Conservation (phyloP, 35 echinoderm and acorn worm genomes). For the Apostichopus californicus region DNA sequence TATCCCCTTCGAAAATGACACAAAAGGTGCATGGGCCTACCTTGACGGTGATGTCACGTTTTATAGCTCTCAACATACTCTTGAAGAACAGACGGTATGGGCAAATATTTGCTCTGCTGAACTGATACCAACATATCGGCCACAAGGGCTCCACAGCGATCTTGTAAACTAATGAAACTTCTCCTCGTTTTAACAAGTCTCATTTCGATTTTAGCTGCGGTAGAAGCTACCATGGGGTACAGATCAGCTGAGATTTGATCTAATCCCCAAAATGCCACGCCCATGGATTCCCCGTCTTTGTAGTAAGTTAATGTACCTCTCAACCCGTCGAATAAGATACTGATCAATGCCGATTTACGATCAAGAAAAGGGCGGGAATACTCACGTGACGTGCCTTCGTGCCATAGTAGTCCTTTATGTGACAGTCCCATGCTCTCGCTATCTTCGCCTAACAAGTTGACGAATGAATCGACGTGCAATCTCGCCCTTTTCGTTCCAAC, state of each 20-base stretch:
- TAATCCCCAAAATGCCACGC: conserved; percentile 81
- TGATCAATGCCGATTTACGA: conserved; percentile 66
- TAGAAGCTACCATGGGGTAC: conserved; percentile 84
- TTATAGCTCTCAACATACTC: conserved; percentile 17
- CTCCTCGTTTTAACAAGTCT: conserved; percentile 39
- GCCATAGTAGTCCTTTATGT: conserved; percentile 88
- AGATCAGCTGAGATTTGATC: conserved; percentile 52
- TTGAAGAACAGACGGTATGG: conserved; percentile 24
- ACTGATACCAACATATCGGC: conserved; percentile 32
- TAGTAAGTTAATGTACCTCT: conserved; percentile 82
- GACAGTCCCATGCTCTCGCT: conserved; percentile 86
- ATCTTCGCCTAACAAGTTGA: conserved; percentile 86
- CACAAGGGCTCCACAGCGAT: conserved; percentile 77
- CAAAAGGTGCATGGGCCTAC: background rate
- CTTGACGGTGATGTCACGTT: conserved; percentile 13
- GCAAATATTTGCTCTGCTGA: background rate
- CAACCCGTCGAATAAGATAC: conserved; percentile 77
- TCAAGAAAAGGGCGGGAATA: conserved; percentile 84
- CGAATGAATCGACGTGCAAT: conserved; percentile 79
- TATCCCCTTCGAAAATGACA: background rate
- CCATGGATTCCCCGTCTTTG: conserved; percentile 77
- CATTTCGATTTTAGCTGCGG: conserved; percentile 95
- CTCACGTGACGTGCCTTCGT: conserved; percentile 59
- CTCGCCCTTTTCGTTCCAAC: conserved; percentile 74
- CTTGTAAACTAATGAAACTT: conserved; percentile 66